Percentiles rank a stretch among this genome's conserved stretches.
phyloP scores from a whole-genome alignment of 2,888 invertebrate species.

The Lissonota sp. region DNA sequence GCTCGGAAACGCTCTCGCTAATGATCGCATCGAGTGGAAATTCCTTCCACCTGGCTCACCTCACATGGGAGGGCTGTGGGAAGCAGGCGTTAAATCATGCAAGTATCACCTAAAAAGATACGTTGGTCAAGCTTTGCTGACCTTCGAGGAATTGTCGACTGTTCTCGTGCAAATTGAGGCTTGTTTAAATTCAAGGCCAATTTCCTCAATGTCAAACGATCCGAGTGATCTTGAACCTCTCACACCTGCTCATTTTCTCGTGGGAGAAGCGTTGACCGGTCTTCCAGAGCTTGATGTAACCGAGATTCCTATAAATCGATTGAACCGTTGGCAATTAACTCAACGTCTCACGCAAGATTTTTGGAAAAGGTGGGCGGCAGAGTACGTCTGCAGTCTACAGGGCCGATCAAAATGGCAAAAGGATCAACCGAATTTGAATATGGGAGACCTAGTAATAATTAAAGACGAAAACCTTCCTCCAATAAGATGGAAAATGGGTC shows the following conservation, averaged over 20 bases:
- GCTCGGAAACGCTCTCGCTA: not conserved
- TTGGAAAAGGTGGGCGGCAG: constrained; percentile 68
- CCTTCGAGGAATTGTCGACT: constrained; percentile 71
- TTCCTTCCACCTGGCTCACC: constrained; percentile 73
- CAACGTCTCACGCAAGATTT: constrained; percentile 66
- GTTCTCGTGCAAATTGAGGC: constrained; percentile 70
- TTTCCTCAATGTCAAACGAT: constrained; percentile 69
- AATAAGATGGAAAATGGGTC: constrained; percentile 54
- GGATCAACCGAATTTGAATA: not conserved
- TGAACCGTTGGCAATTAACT: constrained; percentile 67
- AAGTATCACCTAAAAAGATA: constrained; percentile 72
- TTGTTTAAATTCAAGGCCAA: constrained; percentile 69
- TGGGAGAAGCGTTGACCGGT: constrained; percentile 68
- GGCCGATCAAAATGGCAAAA: constrained; percentile 66
- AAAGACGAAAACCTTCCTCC: constrained; percentile 53
- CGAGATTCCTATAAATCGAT: constrained; percentile 53
- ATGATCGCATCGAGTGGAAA: constrained; percentile 64
- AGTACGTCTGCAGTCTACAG: constrained; percentile 70
- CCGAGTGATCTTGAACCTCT: constrained; percentile 66
- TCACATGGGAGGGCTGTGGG: constrained; percentile 74
- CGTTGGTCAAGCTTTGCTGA: constrained; percentile 61
- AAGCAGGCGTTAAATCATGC: constrained; percentile 70
- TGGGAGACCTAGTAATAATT: constrained; percentile 52
- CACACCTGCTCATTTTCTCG: constrained; percentile 76
- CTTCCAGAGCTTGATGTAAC: constrained; percentile 69